Conservation (phyloP, 2,797 vertebrate species). For the Rhincodon typus region DNA sequence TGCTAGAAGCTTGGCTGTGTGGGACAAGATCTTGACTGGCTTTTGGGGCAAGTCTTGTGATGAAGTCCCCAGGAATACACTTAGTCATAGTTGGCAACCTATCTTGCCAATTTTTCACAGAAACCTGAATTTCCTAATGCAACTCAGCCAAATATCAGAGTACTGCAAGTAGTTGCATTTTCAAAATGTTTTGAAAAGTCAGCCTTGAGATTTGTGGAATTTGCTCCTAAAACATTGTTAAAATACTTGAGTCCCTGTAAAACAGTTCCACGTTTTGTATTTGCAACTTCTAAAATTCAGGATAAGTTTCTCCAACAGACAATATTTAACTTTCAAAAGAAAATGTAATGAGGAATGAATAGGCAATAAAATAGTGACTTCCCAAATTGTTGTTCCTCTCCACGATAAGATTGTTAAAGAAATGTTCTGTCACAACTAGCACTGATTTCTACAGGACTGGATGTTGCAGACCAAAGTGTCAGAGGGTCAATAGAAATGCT, state of each 20-base stretch:
- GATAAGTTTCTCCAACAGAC: not conserved
- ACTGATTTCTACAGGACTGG: not conserved
- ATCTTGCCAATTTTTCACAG: not conserved
- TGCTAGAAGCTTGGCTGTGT: no score
- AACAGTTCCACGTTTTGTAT: not conserved
- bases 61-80: no score
- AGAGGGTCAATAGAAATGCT: not conserved
- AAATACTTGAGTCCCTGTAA: not conserved
- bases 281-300: not conserved
- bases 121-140: not conserved
- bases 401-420: not conserved
- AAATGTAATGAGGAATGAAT: not conserved
- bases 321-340: not conserved
- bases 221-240: not conserved
- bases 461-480: not conserved
- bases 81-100: not conserved
- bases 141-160: not conserved
- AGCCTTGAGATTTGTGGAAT: not conserved
- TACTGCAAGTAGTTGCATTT: not conserved
- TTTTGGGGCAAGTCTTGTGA: no score
- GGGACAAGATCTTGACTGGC: no score
- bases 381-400: constrained; percentile 9
- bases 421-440: not conserved
- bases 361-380: constrained; percentile 18
- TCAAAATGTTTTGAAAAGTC: not conserved